A percentile compares a stretch with the other conserved stretches of the same genome.
Conservation (phyloP, 2,888 invertebrate species). For the Arge pagana region DNA sequence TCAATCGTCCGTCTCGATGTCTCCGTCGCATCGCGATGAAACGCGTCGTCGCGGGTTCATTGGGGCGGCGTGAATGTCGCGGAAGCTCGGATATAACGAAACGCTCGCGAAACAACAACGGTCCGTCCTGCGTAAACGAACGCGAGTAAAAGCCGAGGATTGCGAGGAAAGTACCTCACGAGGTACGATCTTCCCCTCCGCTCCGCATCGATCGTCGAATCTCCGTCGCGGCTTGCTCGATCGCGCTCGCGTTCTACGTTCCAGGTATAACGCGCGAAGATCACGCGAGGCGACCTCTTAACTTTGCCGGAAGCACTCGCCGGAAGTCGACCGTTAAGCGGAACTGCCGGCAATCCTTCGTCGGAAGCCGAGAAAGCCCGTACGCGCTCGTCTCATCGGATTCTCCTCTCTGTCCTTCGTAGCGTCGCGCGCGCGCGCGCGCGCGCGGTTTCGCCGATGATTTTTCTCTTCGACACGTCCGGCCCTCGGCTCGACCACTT, state of each 20-base stretch:
- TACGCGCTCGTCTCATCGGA: background rate
- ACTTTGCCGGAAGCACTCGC: conserved; percentile 14
- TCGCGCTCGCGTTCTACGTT: background rate
- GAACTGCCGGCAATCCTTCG: conserved; percentile 12
- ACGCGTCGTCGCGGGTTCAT: conserved; percentile 30
- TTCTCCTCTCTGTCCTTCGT: too few relatives aligned
- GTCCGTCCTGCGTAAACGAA: too few relatives aligned
- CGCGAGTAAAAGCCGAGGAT: too few relatives aligned
- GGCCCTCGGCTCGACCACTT: too few relatives aligned
- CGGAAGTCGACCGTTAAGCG: conserved; percentile 20
- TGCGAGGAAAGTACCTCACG: too few relatives aligned
- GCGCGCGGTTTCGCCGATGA: too few relatives aligned
- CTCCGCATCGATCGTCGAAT: background rate
- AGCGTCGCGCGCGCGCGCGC: too few relatives aligned
- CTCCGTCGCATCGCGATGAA: conserved; percentile 40
- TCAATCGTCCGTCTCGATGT: conserved; percentile 18
- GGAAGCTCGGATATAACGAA: too few relatives aligned
- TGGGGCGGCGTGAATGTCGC: background rate
- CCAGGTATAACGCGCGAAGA: conserved; percentile 14
- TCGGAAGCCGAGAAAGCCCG: conserved; percentile 5
- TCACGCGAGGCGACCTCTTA: conserved; percentile 21
- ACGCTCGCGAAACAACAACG: too few relatives aligned
- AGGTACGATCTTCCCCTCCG: too few relatives aligned
- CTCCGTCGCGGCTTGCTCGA: background rate
- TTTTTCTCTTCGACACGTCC: too few relatives aligned